A percentile compares a stretch with the other conserved stretches of the same genome.
These are phyloP conservation scores for Colistium nudipinnis DNA, from an alignment of 2,113 vertebrate species.

Conservation along the genomic window DNA sequence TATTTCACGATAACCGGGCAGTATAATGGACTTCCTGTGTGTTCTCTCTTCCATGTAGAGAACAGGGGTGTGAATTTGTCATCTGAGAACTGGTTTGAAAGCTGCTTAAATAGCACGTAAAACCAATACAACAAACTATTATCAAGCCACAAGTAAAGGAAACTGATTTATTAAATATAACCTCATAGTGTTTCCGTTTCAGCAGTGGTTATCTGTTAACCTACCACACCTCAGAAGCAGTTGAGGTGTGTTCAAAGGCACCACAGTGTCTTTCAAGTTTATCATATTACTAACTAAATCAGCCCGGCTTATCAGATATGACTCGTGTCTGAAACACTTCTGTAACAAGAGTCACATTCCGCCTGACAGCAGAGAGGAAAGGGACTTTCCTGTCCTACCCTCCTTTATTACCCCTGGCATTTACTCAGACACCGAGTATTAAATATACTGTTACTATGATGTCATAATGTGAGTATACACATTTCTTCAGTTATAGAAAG, in stretches of 20 bases:
- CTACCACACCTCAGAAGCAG: constrained; percentile 39
- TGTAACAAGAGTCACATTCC: constrained; percentile 61
- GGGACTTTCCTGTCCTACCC: constrained; percentile 70
- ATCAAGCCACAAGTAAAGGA: not conserved
- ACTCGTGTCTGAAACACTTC: constrained; percentile 43
- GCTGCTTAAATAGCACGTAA: not conserved
- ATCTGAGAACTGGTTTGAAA: not conserved
- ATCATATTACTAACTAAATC: constrained; percentile 7
- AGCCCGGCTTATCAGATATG: constrained; percentile 59
- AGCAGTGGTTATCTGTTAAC: not conserved
- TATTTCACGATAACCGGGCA: constrained; percentile 12
- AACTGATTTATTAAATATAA: not conserved
- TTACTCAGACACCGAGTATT: constrained; percentile 30
- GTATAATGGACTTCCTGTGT: constrained; percentile 17
- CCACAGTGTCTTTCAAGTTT: constrained; percentile 34
- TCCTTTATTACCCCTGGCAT: constrained; percentile 49
- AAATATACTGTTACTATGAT: constrained; percentile 21
- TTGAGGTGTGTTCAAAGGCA: constrained; percentile 56
- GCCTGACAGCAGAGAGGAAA: constrained; percentile 60
- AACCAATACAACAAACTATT: not conserved
- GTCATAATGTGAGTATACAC: no score
- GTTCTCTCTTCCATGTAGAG: not conserved
- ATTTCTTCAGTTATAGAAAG: no score
- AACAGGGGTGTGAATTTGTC: not conserved
- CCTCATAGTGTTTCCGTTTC: not conserved